These are phyloP conservation scores for Heteromyza rotundicornis DNA, from an alignment of 2,888 invertebrate genomes.

Conservation along the genomic window DNA sequence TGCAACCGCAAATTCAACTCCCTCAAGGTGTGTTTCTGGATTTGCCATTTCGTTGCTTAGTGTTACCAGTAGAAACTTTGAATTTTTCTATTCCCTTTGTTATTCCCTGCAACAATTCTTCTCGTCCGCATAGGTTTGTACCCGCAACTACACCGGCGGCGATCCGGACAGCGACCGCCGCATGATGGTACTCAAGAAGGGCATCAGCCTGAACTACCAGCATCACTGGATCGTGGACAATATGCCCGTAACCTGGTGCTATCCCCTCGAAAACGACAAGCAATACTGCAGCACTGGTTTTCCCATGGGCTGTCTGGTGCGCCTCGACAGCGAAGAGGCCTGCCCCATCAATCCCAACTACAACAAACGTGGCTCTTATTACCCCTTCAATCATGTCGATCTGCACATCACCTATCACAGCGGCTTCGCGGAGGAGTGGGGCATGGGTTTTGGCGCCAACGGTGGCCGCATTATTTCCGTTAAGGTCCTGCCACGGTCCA, in stretches of 20 bases:
- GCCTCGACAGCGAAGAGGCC: slow-evolving; percentile 65
- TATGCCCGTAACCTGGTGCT: slow-evolving; percentile 99
- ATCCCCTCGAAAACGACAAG: slow-evolving; percentile 73
- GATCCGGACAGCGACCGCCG: slow-evolving; percentile 71
- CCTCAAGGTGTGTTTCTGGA: not conserved
- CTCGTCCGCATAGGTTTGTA: slow-evolving; percentile 69
- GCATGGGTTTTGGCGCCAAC: slow-evolving; percentile 74
- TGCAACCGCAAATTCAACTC: too few species aligned
- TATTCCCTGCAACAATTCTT: not conserved
- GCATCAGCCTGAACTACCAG: slow-evolving; percentile 94
- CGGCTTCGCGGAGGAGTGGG: slow-evolving; percentile 87
- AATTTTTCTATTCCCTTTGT: not conserved
- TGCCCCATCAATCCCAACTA: slow-evolving; percentile 68
- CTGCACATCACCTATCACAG: slow-evolving; percentile 92
- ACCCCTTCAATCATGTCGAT: slow-evolving; percentile 97
- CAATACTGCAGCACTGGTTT: slow-evolving; percentile 94
- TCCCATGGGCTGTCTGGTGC: slow-evolving; percentile 94
- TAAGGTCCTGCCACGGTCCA: slow-evolving; percentile 72
- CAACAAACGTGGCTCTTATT: slow-evolving; percentile 77
- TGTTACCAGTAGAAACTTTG: not conserved
- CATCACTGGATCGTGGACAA: slow-evolving; percentile 99
- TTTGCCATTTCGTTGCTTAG: not conserved
- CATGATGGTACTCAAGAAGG: slow-evolving; percentile 84
- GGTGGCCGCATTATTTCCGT: slow-evolving; percentile 88
- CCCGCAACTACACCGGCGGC: slow-evolving; percentile 74